Evolutionary conservation across 2,797 vertebrate genomes (phyloP), one percentile per base, ranked within the genome.

Genomic region (Malacoraja senta): DNA sequence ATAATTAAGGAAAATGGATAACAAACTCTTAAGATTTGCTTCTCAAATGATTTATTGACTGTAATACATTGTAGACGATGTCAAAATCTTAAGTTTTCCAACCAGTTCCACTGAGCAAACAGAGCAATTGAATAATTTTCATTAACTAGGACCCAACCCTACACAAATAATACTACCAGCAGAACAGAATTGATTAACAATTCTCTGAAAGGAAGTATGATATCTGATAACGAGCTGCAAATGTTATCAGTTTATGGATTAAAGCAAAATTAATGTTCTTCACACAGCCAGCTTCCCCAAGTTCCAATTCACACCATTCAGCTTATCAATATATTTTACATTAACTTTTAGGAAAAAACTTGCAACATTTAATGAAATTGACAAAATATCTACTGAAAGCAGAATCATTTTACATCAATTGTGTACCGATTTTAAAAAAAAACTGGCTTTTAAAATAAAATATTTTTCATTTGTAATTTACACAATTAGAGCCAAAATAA

Each of bases 31-130:
- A 96, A 95, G 96, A 96, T 96, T 97, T 96, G 96, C 97, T 96
- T 97, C 96, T 98, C 96, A 98, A 98, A 98, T 97, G 95, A 97
- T 98, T 97, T 98, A 98, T 97, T 98, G 97, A 98, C 97, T 98
- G 97, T 97, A 96, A 97, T 97, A 98, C 97, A 97, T 96, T 97
- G 96, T 94, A 94, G 96, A 97, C 95, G 97, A 96, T 95, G 96
- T 97, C 97, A 97, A 96, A 96, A 97, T 97, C 96, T 96, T 95
- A 94, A 94, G 95, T 97, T 97, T 97, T 95, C 97, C 97, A 96
- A 97, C 96, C 96, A 96, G 95, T 94, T 96, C 95, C 96, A 96
- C 95, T 95, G 96, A 97, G 95, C 96, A 97, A 96, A 96, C 95
- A 95, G 96, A 96, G 95, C 96, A 96, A 96, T 94, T 96, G 94